Evolutionary conservation across 2,113 vertebrate genomes (phyloP).

Genomic region (Lophius piscatorius): DNA sequence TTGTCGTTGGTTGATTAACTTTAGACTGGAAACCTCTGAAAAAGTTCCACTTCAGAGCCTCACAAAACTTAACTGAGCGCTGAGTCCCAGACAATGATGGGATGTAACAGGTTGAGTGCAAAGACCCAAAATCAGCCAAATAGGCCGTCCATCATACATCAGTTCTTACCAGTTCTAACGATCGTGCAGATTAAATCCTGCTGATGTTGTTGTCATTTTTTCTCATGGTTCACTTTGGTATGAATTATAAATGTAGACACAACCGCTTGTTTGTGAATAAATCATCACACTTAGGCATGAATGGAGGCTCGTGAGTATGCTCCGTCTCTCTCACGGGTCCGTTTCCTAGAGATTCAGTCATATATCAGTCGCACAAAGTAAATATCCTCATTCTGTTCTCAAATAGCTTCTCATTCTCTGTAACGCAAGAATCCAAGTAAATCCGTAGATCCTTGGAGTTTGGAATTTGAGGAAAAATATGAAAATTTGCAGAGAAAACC

Average conservation of each 20-base stretch:
- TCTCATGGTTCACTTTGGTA: slow-evolving; percentile 19
- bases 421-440: slow-evolving; percentile 23
- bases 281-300: too few relatives aligned
- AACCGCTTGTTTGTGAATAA: too few relatives aligned
- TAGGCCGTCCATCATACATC: too few relatives aligned
- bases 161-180: neutral
- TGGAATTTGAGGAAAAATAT: slow-evolving; percentile 6
- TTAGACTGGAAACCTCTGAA: slow-evolving; percentile 21
- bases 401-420: slow-evolving; percentile 2
- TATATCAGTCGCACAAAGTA: slow-evolving; percentile 9
- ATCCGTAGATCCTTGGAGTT: neutral
- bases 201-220: neutral
- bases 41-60: slow-evolving; percentile 1
- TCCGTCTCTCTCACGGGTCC: neutral
- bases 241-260: slow-evolving; percentile 31
- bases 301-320: slow-evolving; percentile 1
- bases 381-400: slow-evolving; percentile 27
- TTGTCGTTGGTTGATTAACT: slow-evolving; percentile 1
- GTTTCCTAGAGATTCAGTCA: slow-evolving; percentile 18
- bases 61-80: slow-evolving; percentile 21
- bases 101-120: slow-evolving; percentile 42
- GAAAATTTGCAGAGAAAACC: slow-evolving; percentile 1
- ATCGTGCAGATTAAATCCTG: slow-evolving; percentile 36
- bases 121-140: slow-evolving; percentile 16
- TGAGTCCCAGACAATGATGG: slow-evolving; percentile 40